Percentiles rank a stretch among this genome's conserved stretches.
Conservation (phyloP, 2,797 vertebrate species). For the Sarcoramphus papa region DNA sequence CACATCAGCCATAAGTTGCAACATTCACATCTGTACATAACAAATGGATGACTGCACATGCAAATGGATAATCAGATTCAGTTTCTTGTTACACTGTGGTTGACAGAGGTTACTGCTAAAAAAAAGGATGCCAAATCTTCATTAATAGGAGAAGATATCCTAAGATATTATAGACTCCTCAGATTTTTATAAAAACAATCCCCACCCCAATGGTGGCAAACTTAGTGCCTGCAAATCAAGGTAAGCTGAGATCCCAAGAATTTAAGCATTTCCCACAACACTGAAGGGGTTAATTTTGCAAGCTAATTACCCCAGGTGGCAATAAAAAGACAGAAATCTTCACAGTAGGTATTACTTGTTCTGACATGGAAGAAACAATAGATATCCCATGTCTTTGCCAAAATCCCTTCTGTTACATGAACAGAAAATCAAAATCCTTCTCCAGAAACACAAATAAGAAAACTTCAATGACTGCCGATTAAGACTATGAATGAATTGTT, state of each 20-base stretch:
- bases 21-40: neutral
- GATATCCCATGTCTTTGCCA: neutral
- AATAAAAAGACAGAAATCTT: neutral
- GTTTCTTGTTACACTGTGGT: neutral
- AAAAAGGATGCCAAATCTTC: neutral
- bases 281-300: neutral
- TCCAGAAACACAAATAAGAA: neutral
- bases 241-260: neutral
- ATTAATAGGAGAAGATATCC: too few relatives aligned
- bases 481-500: neutral
- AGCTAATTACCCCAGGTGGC: neutral
- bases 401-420: neutral
- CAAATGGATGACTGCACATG: neutral
- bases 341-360: neutral
- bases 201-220: neutral
- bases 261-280: neutral
- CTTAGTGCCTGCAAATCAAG: neutral
- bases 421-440: neutral
- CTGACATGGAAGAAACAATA: neutral
- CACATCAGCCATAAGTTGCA: neutral
- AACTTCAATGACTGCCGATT: neutral
- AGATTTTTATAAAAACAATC: too few relatives aligned
- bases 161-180: too few relatives aligned
- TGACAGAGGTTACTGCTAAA: neutral
- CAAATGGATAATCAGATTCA: neutral